Base-by-base conservation (phyloP, 2,113 vertebrate species). In the Machaerirhynchus nigripectus region DNA sequence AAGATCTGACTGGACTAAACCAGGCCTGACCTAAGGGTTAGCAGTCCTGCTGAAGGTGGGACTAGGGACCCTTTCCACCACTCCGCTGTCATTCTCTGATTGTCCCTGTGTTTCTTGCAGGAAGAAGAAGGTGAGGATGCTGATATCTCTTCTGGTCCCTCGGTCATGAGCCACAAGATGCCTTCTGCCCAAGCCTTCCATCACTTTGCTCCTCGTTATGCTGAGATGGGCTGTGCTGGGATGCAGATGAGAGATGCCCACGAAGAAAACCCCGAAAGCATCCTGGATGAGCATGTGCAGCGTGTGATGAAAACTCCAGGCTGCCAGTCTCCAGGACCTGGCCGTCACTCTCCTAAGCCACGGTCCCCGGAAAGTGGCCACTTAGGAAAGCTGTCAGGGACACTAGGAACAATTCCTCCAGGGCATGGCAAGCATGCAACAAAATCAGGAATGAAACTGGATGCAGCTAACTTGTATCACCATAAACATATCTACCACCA, bases 251-350 rank as follows among this genome's bases (percentile, higher is more conserved):
- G 98, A 69, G 99, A 99, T 8, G 98, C 98, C 2, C 99, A 99
- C 0, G 99, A 99, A 88, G 99, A 99, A 90, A 99, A 99, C 96
- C 99, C 99, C 0, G 99, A 99, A 90, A 99, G 98, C 97, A 99
- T 99, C 97, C 98, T 99, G 26, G 99, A 99, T 2, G 99, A 99
- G 56, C 99, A 99, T 0, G 99, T 99, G 15, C 99, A 99, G 95
- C 98, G 99, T 4, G 99, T 99, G 85, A 99, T 99, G 99, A 99
- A 99, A 97, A 99, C 99, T 0, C 99, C 99, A 0, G 99, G 99
- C 74, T 99, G 99, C 96, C 99, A 99, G 85, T 99, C 99, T 0
- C 99, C 99, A 0, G 98, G 99, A 7, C 98, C 98, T 0, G 99
- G 99, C 14, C 99, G 98, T 33, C 98, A 98, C 84, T 98, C 99